Percentiles rank a stretch among this genome's conserved stretches.
Conservation (phyloP, 1,140 invertebrate species). For the Limonius californicus region DNA sequence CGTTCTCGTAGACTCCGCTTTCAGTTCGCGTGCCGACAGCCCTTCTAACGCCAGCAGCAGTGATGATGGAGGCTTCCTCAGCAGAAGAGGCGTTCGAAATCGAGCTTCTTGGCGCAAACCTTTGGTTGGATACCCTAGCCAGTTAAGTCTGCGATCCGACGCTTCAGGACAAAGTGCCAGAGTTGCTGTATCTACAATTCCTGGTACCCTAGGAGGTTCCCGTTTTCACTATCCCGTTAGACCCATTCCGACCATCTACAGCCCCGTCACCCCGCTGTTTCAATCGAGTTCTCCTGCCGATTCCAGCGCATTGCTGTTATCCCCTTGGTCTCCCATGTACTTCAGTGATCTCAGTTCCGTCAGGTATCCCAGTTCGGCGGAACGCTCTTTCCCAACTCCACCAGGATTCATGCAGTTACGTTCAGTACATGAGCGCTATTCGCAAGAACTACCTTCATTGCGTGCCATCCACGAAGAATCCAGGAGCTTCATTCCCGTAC, state of each 20-base stretch:
- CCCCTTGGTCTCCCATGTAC: constrained; percentile 63
- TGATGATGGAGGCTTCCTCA: constrained; percentile 79
- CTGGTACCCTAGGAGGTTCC: constrained; percentile 43
- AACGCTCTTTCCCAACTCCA: constrained; percentile 72
- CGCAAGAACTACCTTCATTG: constrained; percentile 68
- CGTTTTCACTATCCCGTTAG: constrained; percentile 37
- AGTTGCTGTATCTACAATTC: constrained; percentile 45
- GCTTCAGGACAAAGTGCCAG: constrained; percentile 58
- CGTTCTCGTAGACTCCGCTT: constrained; percentile 61
- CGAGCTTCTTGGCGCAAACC: constrained; percentile 66
- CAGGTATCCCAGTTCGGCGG: constrained; percentile 71
- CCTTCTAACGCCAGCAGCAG: constrained; percentile 67
- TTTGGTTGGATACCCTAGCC: constrained; percentile 61
- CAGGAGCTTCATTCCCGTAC: constrained; percentile 57
- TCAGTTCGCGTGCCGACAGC: constrained; percentile 58
- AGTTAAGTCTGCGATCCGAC: constrained; percentile 64
- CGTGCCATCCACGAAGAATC: constrained; percentile 71
- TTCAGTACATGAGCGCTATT: constrained; percentile 63
- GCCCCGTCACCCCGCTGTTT: constrained; percentile 55
- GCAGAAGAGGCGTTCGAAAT: constrained; percentile 45
- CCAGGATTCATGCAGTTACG: constrained; percentile 59
- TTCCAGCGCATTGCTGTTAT: constrained; percentile 53
- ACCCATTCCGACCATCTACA: constrained; percentile 51
- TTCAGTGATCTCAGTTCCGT: constrained; percentile 84
- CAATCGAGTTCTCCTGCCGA: constrained; percentile 63